These are phyloP conservation scores for Neosalanx taihuensis DNA, from an alignment of 2,797 vertebrate genomes.

Conservation along the genomic window DNA sequence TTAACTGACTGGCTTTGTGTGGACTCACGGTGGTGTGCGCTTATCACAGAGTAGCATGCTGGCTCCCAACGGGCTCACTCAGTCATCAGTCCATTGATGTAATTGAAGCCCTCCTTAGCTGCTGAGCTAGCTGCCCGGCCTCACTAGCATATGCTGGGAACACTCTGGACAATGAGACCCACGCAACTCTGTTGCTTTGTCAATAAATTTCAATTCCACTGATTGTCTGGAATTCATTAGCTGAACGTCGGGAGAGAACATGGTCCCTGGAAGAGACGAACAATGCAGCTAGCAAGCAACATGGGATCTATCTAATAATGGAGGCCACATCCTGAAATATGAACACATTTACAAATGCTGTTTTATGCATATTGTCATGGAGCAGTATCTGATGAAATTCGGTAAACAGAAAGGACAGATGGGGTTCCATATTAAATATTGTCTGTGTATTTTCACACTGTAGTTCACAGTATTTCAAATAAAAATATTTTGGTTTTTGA, in stretches of 20 bases:
- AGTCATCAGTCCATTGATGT: conserved; percentile 94
- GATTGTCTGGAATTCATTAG: conserved; percentile 95
- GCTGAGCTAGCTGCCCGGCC: conserved; percentile 80
- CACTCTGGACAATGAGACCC: conserved; percentile 89
- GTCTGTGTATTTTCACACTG: background rate
- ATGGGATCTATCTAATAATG: conserved; percentile 37
- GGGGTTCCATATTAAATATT: background rate
- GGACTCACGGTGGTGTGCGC: conserved; percentile 77
- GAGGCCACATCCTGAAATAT: conserved; percentile 17
- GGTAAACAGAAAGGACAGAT: conserved; percentile 24
- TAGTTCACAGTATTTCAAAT: background rate
- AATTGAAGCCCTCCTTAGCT: conserved; percentile 88
- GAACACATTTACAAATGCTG: conserved; percentile 41
- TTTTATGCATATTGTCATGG: conserved; percentile 40
- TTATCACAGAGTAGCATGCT: conserved; percentile 97
- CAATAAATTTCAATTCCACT: conserved; percentile 98
- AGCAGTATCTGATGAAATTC: conserved; percentile 34
- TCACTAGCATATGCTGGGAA: conserved; percentile 81
- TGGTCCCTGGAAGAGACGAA: conserved; percentile 63
- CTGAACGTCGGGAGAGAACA: conserved; percentile 76
- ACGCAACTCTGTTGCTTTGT: conserved; percentile 81
- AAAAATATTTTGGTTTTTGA: too few relatives aligned
- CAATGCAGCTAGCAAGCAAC: conserved; percentile 19
- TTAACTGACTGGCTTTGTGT: conserved; percentile 58
- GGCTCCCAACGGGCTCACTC: conserved; percentile 77